Evolutionary conservation across 2,888 invertebrate species (phyloP).

Genomic region (Eledona agricola): DNA sequence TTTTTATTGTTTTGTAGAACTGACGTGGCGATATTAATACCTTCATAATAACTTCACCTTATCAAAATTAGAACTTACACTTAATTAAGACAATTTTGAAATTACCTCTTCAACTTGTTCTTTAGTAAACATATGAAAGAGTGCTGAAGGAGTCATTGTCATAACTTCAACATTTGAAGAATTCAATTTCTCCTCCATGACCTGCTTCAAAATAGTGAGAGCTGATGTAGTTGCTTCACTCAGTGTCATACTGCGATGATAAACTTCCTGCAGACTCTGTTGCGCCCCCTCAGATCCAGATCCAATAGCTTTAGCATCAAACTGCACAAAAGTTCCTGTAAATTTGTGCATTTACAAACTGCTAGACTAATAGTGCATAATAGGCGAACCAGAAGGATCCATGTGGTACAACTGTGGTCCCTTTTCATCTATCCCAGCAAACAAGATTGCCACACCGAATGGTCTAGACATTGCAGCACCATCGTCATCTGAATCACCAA

Average conservation of each 20-base stretch:
- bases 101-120: constrained; percentile 93
- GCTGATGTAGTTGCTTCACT: constrained; percentile 92
- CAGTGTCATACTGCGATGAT: constrained; percentile 88
- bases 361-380: not conserved
- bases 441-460: constrained; percentile 98
- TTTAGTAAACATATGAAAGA: constrained; percentile 91
- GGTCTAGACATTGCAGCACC: constrained; percentile 96
- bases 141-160: constrained; percentile 83
- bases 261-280: constrained; percentile 83
- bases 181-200: constrained; percentile 99
- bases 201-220: constrained; percentile 95
- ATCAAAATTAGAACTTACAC: constrained; percentile 2
- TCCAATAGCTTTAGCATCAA: constrained; percentile 98
- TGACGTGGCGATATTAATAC: constrained; percentile 1
- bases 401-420: constrained; percentile 97
- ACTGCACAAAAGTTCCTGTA: constrained; percentile 96
- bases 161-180: constrained; percentile 98
- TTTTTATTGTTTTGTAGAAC: no score
- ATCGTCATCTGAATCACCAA: constrained; percentile 97
- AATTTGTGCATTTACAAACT: no score
- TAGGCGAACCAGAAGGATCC: constrained; percentile 88
- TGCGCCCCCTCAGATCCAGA: constrained; percentile 99
- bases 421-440: constrained; percentile 93
- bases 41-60: not conserved
- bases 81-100: constrained; percentile 56